These are phyloP conservation scores for Andrena cerasifolii DNA, from an alignment of 1,140 invertebrate species.

Conservation along the genomic window DNA sequence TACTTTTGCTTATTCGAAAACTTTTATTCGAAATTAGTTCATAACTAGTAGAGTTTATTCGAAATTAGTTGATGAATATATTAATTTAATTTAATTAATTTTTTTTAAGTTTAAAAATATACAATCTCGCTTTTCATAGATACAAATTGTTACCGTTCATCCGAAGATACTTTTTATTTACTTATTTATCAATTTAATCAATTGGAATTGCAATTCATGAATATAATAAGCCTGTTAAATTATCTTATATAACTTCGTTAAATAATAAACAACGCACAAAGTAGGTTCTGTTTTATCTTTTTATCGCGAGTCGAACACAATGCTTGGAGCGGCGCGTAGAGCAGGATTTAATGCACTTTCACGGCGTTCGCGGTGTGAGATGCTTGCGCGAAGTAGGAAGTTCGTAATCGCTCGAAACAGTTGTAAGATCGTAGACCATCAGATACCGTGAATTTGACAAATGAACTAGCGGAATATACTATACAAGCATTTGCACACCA, in stretches of 20 bases:
- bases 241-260: conserved; percentile 21
- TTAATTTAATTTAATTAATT: no score
- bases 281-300: conserved; percentile 18
- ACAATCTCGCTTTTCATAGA: no score
- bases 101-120: no score
- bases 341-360: conserved; percentile 65
- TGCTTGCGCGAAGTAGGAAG: conserved; percentile 66
- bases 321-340: not conserved
- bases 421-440: conserved; percentile 21
- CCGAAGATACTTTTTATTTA: not conserved
- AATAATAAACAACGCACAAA: not conserved
- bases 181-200: not conserved
- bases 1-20: no score
- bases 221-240: not conserved
- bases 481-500: no score
- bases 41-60: no score
- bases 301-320: conserved; percentile 3
- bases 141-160: no score
- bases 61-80: no score
- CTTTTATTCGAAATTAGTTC: no score
- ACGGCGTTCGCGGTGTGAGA: conserved; percentile 37
- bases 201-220: not conserved
- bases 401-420: conserved; percentile 60
- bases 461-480: not conserved
- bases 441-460: not conserved